A percentile compares a stretch with the other conserved stretches of the same genome.
phyloP scores from a whole-genome alignment of 2,113 vertebrate species.

The Pseudopodoces humilis region DNA sequence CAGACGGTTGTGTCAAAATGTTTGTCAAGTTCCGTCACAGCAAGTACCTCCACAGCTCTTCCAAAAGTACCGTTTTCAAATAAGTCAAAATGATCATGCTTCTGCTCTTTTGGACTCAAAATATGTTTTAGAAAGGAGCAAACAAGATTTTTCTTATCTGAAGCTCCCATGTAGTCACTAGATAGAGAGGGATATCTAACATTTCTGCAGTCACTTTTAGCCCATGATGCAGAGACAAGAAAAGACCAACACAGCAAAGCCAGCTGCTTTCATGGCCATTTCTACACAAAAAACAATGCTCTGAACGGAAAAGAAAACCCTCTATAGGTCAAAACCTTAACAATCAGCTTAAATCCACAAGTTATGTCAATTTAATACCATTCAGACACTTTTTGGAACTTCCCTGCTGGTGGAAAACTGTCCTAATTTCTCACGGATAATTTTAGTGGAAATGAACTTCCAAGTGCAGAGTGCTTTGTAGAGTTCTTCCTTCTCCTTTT shows the following conservation, averaged over 20 bases:
- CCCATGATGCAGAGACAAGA: not conserved
- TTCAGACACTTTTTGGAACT: not conserved
- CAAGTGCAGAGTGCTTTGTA: not conserved
- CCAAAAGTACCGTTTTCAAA: not conserved
- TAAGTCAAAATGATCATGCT: not conserved
- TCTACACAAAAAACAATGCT: not conserved
- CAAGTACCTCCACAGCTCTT: not conserved
- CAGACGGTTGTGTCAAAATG: not conserved
- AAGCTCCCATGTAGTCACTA: not conserved
- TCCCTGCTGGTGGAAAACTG: not conserved
- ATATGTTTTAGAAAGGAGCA: not conserved
- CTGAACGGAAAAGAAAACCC: not conserved
- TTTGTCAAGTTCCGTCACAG: not conserved
- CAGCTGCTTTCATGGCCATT: not conserved
- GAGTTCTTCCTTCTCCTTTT: not conserved
- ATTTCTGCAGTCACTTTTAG: not conserved
- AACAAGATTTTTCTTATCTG: not conserved
- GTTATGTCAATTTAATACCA: not conserved
- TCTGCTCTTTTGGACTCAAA: not conserved
- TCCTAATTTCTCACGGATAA: not conserved
- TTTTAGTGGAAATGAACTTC: slow-evolving; percentile 14
- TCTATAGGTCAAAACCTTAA: not conserved
- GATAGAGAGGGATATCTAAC: not conserved
- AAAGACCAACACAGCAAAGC: not conserved
- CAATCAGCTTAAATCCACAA: not conserved